phyloP scores from a whole-genome alignment of 2,888 invertebrate genomes.

The Drosophila atroscutellata region DNA sequence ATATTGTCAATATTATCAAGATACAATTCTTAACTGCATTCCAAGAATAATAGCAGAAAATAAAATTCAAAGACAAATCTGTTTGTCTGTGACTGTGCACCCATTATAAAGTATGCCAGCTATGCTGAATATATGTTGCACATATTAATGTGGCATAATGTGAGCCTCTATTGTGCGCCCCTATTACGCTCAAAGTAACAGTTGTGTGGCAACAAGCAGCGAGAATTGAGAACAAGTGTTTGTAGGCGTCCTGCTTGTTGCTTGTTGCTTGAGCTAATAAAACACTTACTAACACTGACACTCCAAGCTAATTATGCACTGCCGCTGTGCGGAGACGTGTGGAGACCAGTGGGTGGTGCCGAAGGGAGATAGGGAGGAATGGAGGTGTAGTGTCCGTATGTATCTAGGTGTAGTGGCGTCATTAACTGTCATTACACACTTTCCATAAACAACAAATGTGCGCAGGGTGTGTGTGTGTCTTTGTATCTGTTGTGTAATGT shows the following conservation, averaged over 20 bases:
- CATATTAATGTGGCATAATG: slow-evolving; percentile 13
- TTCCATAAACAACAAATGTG: slow-evolving; percentile 70
- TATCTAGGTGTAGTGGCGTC: slow-evolving; percentile 70
- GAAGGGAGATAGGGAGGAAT: background rate
- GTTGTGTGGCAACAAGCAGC: slow-evolving; percentile 13
- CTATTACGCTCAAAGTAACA: slow-evolving; percentile 8
- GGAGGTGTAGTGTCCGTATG: slow-evolving; percentile 21
- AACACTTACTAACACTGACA: slow-evolving; percentile 74
- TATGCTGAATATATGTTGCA: background rate
- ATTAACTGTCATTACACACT: slow-evolving; percentile 78
- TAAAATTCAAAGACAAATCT: background rate
- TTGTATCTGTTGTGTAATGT: background rate
- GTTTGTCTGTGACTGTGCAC: background rate
- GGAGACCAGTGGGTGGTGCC: background rate
- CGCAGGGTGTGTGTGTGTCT: slow-evolving; percentile 4
- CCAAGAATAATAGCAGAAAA: background rate
- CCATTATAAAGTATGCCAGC: slow-evolving; percentile 1
- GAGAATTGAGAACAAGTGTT: slow-evolving; percentile 66
- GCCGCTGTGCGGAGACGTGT: slow-evolving; percentile 22
- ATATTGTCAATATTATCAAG: background rate
- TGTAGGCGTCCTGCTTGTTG: slow-evolving; percentile 53
- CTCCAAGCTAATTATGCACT: slow-evolving; percentile 66
- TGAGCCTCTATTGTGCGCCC: slow-evolving; percentile 24
- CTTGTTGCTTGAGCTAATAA: slow-evolving; percentile 70
- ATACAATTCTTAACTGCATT: background rate